Evolutionary conservation across 2,888 invertebrate genomes (phyloP), one percentile per base, ranked within the genome.

Genomic region (Clanis bilineata): DNA sequence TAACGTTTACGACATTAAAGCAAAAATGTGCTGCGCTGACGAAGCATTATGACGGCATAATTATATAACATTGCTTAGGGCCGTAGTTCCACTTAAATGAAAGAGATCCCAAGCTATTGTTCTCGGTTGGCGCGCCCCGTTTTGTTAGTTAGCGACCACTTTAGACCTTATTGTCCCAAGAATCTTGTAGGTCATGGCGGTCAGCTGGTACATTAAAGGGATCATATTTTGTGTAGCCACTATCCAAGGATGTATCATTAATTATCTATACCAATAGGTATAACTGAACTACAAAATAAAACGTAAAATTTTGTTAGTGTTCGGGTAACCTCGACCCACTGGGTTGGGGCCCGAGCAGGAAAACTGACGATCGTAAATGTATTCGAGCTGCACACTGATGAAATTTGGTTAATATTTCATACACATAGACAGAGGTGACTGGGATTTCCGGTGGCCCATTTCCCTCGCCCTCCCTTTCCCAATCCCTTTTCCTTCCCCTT

Each of bases 141-240:
- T 43, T 56, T 56, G 56, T 43, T 43, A 56, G 55, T 56, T 56
- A 56, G 28, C 15, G 41, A 18, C 41, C 56, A 56, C 56, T 56
- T 41, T 56, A 28, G 25, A 41, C 28, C 41, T 28, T 25, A 56
- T 56, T 56, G 51, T 51, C 28, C 25, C 28, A 25, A 12, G n/a
- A 32, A 28, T 15, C 47, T 47, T 47, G 45, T 45, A 15, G 47
- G 25, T 47, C 47, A 47, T 25, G 15, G 7, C 47, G 47, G 47
- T 15, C 47, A 47, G 2, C 47, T 25, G 47, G 15, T 15, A 47
- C 25, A 47, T 47, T 25, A 25, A 47, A 6, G 25, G 7, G 25
- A 47, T 47, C 47, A 28, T 47, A 18, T 22, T 25, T 36, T 10
- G 12, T n/a, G n/a, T n/a, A n/a, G n/a, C n/a, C n/a, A 6, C 1